Base-by-base conservation (phyloP, 1,140 invertebrate species). In the Conus ventricosus region DNA sequence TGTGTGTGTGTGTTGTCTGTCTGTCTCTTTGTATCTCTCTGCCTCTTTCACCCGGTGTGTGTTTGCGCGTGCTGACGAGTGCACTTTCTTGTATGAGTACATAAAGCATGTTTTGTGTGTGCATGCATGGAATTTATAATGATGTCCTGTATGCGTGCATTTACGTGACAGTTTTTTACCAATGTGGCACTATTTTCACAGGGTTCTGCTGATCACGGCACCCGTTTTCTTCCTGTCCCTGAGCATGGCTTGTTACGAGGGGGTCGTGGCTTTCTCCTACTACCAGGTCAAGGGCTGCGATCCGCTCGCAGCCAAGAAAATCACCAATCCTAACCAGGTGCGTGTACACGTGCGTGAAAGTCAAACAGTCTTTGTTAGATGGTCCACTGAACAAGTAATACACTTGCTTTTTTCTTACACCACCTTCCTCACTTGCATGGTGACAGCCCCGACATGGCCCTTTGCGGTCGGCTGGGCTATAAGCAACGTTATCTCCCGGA, bases 251-350 rank as follows among this genome's bases (percentile, higher is more conserved):
- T 82, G 57, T 17, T 91, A 92, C n/a, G 92, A 93, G 88, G 98
- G 98, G 0, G 96, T 98, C 91, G 97, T 98, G 23, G 92, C 94
- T 8, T 95, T 91, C 89, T 90, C 93, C 15, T 95, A 94, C 89
- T 95, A 93, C 86, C 87, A 90, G 60, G 71, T 85, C 1, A 90
- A 90, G 27, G 89, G 92, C 27, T 95, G 95, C 90, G 95, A 95
- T 85, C 95, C 95, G 11, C 89, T 95, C 15, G 91, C 84, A n/a
- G 91, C 92, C 2, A 91, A 92, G 53, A 89, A 92, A 71, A 94
- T 95, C 51, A 90, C 84, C 6, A 93, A 93, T 57, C 90, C 93
- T 15, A 95, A 95, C 88, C 95, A 95, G 25, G 97, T 86, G n/a
- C 17, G 54, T 10, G 57, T 39, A 39, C 55, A 20, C 23, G 23